Evolutionary conservation across 2,797 vertebrate genomes (phyloP).

Genomic region (Holocentrus rufus): DNA sequence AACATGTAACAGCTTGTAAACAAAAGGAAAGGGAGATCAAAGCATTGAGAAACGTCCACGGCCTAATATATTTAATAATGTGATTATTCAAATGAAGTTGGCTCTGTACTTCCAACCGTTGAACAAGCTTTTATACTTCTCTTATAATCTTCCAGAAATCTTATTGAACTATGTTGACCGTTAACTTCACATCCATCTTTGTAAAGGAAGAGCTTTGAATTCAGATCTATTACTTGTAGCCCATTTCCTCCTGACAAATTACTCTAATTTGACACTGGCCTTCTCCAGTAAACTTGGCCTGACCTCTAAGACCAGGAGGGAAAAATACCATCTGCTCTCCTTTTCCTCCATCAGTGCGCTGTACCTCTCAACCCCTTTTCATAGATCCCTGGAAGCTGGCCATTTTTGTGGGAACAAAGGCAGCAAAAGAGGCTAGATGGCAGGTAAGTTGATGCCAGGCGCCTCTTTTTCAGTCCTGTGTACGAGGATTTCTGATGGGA

Average conservation of each 20-base stretch:
- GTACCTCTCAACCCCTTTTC: conserved; percentile 11
- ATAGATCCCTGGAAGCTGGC: conserved; percentile 37
- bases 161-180: not conserved
- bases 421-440: conserved; percentile 60
- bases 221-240: conserved; percentile 43
- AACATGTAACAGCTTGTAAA: too few relatives aligned
- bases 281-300: conserved; percentile 62
- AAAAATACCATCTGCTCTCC: conserved; percentile 16
- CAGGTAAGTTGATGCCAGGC: conserved; percentile 72
- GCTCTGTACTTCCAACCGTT: too few relatives aligned
- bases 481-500: conserved; percentile 70
- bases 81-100: not conserved
- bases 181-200: conserved; percentile 9
- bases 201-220: conserved; percentile 12
- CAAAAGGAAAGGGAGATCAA: not conserved
- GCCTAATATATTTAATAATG: not conserved
- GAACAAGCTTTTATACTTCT: not conserved
- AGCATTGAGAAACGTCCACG: not conserved
- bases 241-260: conserved; percentile 16
- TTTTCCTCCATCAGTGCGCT: conserved; percentile 7
- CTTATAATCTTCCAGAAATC: not conserved
- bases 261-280: conserved; percentile 20
- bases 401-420: conserved; percentile 38
- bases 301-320: conserved; percentile 44
- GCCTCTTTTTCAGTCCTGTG: conserved; percentile 54